Percentiles rank a stretch among this genome's conserved stretches.
Evolutionary conservation across 2,888 invertebrate genomes (phyloP).

Genomic region (Penaeus monodon): DNA sequence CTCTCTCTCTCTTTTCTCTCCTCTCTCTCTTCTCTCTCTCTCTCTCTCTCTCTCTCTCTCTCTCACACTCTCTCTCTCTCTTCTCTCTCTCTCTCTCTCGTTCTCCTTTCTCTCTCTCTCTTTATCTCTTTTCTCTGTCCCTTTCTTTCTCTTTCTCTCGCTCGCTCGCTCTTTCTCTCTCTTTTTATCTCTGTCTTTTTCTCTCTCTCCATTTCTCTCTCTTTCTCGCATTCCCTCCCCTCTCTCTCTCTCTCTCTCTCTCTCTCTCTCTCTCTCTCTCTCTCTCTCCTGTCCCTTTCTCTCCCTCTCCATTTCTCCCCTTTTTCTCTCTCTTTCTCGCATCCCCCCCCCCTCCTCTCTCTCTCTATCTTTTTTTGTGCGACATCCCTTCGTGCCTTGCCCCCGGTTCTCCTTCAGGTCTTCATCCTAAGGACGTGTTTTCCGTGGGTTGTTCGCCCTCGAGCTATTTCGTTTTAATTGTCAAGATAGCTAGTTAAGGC

Average conservation of each 20-base stretch:
- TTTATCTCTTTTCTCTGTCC: not conserved
- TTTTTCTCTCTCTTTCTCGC: not conserved
- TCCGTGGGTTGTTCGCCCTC: not conserved
- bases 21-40: not conserved
- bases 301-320: not conserved
- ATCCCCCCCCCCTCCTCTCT: not conserved
- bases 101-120: not conserved
- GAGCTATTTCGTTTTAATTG: too few species aligned
- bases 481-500: too few species aligned
- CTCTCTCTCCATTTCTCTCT: not conserved
- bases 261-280: too few species aligned
- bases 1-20: not conserved
- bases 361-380: not conserved
- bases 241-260: too few species aligned
- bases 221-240: not conserved
- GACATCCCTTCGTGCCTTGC: not conserved
- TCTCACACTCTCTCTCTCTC: not conserved
- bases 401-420: not conserved
- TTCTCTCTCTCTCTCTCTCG: fast-evolving
- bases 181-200: too few species aligned
- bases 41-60: not conserved
- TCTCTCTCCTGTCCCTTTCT: too few species aligned
- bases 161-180: too few species aligned
- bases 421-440: not conserved
- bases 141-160: too few species aligned